Base-by-base conservation (phyloP, 1,140 invertebrate species). In the Drosophila arawakana region DNA sequence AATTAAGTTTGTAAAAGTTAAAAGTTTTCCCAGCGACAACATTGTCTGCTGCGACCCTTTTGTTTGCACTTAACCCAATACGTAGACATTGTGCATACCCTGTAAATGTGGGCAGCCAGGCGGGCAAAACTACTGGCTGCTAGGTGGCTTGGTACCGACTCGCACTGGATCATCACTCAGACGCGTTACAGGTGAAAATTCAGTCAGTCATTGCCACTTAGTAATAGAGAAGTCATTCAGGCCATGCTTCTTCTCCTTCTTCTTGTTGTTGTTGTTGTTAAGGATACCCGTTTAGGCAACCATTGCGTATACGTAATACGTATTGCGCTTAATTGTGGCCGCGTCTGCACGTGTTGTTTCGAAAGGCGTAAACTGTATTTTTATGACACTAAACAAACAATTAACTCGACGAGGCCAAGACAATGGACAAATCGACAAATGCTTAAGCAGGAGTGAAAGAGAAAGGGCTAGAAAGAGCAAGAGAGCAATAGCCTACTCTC, bases 281-380 rank as follows among this genome's bases (percentile, higher is more conserved):
- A n/a, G 41, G 11, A 44, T 7, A 44, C 10, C 41, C 11, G n/a
- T 44, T 50, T 25, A n/a, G 37, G 47, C 49, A 34, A 30, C 18
- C 52, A 37, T 9, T 47, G 41, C 41, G 63, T 44, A 66, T 66
- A 55, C 58, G 58, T 47, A 58, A 57, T 52, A 18, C 58, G 79
- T 60, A 80, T 66, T 62, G 47, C 11, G 49, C 47, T 67, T 67
- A 75, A 66, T 65, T 67, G 80, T 66, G 72, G 66, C 76, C 60
- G 70, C 76, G 65, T 55, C 62, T 61, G 78, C 59, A 76, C 63
- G 83, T 86, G 76, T 76, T 83, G 68, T 78, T 81, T 72, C 58
- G 52, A 80, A 84, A 88, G 84, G 84, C 84, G 84, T 84, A 89
- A 89, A 84, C 78, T 89, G 73, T 89, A 89, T 89, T 83, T 89